These are phyloP conservation scores for Olivierus martensii DNA, from an alignment of 1,140 invertebrate genomes.

Conservation along the genomic window DNA sequence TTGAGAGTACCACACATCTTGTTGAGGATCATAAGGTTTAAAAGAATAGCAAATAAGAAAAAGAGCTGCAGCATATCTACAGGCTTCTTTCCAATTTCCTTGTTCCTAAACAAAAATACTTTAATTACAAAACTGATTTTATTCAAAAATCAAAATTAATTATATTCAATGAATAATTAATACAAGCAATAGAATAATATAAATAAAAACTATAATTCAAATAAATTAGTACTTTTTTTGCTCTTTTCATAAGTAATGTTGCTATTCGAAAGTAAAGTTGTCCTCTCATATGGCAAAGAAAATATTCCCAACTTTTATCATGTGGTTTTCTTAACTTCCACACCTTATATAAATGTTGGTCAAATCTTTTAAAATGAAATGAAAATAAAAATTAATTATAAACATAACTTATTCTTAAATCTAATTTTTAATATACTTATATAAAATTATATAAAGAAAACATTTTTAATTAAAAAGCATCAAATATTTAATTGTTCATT, in stretches of 20 bases:
- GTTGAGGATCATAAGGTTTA: constrained; percentile 12
- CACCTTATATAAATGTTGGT: constrained; percentile 51
- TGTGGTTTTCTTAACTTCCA: constrained; percentile 12
- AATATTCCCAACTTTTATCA: constrained; percentile 36
- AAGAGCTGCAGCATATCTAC: constrained; percentile 10
- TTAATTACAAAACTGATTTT: too few relatives aligned
- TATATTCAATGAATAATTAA: too few relatives aligned
- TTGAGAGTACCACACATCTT: constrained; percentile 13
- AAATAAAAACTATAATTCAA: background rate
- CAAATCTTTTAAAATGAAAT: constrained; percentile 47
- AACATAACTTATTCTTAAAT: too few relatives aligned
- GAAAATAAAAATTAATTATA: too few relatives aligned
- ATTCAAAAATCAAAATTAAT: too few relatives aligned
- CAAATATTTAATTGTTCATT: too few relatives aligned
- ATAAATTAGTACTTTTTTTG: constrained; percentile 24
- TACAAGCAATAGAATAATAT: background rate
- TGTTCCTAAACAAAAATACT: constrained; percentile 11
- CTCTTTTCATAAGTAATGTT: constrained; percentile 35
- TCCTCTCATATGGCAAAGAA: constrained; percentile 55
- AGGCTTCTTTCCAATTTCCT: constrained; percentile 19
- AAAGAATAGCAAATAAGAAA: constrained; percentile 16
- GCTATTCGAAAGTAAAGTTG: constrained; percentile 62
- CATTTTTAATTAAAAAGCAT: too few relatives aligned
- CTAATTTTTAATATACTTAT: too few relatives aligned
- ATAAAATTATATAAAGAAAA: too few relatives aligned